These are phyloP conservation scores for Chanos chanos DNA, from an alignment of 2,797 vertebrate genomes.

Conservation along the genomic window DNA sequence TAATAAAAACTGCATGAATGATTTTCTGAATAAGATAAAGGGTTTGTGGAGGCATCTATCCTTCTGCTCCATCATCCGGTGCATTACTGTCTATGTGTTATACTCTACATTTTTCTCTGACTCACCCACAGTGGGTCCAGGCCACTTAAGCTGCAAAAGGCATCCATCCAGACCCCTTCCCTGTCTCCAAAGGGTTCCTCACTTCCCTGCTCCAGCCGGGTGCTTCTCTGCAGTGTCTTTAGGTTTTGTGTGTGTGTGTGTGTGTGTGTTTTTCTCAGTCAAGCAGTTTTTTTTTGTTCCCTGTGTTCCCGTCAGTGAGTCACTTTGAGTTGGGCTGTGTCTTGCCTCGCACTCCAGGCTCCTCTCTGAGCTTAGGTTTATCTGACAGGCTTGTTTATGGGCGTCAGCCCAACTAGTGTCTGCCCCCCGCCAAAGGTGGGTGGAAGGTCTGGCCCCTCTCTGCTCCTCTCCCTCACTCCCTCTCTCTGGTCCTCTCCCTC, in stretches of 20 bases:
- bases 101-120: conserved; percentile 23
- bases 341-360: conserved; percentile 55
- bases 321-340: conserved; percentile 59
- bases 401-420: conserved; percentile 28
- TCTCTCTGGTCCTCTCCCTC: conserved; percentile 20
- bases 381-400: conserved; percentile 69
- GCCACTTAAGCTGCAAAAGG: conserved; percentile 57
- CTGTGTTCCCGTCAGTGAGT: too few relatives aligned
- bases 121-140: conserved; percentile 72
- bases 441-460: conserved; percentile 60
- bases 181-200: conserved; percentile 44
- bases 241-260: conserved; percentile 4
- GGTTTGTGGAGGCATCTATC: too few relatives aligned
- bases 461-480: conserved; percentile 44
- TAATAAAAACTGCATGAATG: too few relatives aligned
- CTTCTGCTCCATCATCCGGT: background rate
- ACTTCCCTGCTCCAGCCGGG: conserved; percentile 4
- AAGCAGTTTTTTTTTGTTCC: too few relatives aligned
- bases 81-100: background rate
- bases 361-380: conserved; percentile 32
- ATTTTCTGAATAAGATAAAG: too few relatives aligned
- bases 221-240: background rate
- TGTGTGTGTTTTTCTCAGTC: background rate
- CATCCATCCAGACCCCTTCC: conserved; percentile 54
- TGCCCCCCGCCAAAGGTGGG: conserved; percentile 65